A percentile compares a stretch with the other conserved stretches of the same genome.
Conservation (phyloP, 1,140 invertebrate genomes). For the Colletes gigas region DNA sequence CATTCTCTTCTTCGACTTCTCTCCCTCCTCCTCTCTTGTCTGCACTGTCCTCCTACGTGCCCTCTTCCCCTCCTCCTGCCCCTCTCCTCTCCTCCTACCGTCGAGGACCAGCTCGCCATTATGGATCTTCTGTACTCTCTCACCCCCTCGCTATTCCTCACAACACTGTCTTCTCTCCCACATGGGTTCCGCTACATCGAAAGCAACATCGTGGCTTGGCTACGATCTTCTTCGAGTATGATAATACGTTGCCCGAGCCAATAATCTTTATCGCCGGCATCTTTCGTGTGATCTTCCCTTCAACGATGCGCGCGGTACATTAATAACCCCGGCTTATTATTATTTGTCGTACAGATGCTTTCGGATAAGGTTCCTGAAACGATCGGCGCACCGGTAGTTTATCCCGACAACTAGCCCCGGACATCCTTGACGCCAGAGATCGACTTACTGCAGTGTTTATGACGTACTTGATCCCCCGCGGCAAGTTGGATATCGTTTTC, state of each 20-base stretch:
- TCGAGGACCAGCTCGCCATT: slow-evolving; percentile 41
- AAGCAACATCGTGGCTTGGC: slow-evolving; percentile 38
- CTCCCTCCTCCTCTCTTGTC: neutral
- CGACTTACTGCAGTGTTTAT: slow-evolving; percentile 45
- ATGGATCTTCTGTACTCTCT: slow-evolving; percentile 34
- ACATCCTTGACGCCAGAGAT: slow-evolving; percentile 40
- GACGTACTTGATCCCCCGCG: slow-evolving; percentile 19
- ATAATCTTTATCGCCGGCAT: slow-evolving; percentile 63
- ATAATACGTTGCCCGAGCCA: slow-evolving; percentile 59
- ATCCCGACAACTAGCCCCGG: slow-evolving; percentile 34
- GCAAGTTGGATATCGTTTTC: slow-evolving; percentile 25
- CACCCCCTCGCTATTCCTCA: slow-evolving; percentile 24
- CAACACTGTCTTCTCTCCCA: slow-evolving; percentile 28
- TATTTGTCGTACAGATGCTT: slow-evolving; percentile 57
- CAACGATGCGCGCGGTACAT: slow-evolving; percentile 50
- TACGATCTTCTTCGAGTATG: slow-evolving; percentile 54
- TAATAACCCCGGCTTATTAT: slow-evolving; percentile 61
- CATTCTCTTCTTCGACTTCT: slow-evolving; percentile 49
- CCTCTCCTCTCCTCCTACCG: neutral
- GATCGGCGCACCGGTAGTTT: slow-evolving; percentile 44
- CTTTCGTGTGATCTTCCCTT: slow-evolving; percentile 55
- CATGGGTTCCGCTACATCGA: slow-evolving; percentile 31
- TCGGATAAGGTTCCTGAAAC: slow-evolving; percentile 21
- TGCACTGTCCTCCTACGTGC: slow-evolving; percentile 2
- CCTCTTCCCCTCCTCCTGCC: neutral